Base-by-base conservation (phyloP, 1,140 invertebrate genomes). In the Schlechtendalia chinensis region DNA sequence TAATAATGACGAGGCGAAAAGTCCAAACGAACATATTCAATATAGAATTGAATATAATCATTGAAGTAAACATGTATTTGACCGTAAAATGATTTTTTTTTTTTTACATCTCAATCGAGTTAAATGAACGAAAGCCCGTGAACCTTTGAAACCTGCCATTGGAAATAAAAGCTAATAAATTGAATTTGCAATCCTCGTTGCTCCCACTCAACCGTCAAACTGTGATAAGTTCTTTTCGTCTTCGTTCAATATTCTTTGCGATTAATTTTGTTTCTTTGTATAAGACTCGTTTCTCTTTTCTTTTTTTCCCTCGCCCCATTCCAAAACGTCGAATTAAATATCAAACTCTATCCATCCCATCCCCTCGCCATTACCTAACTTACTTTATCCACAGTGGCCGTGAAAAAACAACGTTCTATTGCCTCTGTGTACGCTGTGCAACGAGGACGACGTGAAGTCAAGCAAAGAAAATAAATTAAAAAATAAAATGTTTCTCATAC, bases 151-250 rank as follows among this genome's bases (percentile, higher is more conserved):
- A 59, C 53, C 53, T 59, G 74, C 32, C 32, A 47, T 77, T 10
- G 27, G 74, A 77, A 75, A 58, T 59, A 45, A 59, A 77, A 59
- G 54, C 32, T 77, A 77, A 77, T 77, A 77, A 77, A 77, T 77
- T 56, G 74, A 77, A 77, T 77, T 77, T 59, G 29, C n/a, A 58
- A 58, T 47, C n/a, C 74, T 77, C n/a, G 17, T 77, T 24, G 22
- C 74, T 54, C n/a, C 74, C 74, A 59, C 24, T 77, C 74, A 77
- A 59, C 54, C 32, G 74, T 77, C 74, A 77, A 77, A 77, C 74
- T 58, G 72, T 45, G 47, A 77, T 77, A 61, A 47, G 45, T 69
- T 50, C 16, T 77, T 75, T 45, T 58, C 11, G 12, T 56, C n/a
- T 56, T 56, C 5, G 3, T 58, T 77, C n/a, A 77, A 77, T 59